Evolutionary conservation across 2,113 vertebrate species (phyloP), one percentile per base, ranked within the genome.

Genomic region (Anolis carolinensis): DNA sequence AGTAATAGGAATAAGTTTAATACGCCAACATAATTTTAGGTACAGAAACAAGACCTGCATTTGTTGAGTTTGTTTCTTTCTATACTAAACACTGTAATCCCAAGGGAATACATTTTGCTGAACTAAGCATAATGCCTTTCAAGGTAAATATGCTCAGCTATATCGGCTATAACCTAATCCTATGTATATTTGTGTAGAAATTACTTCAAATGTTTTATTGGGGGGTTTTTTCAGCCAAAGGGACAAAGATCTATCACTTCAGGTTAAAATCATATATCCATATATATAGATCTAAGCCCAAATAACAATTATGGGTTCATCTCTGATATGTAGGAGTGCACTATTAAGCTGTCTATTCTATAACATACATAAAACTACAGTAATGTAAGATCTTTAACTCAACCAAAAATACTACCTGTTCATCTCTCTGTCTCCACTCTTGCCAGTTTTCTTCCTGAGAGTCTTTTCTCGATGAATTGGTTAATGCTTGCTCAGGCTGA

Each of bases 371-470:
- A 72, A 23, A 62, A 7, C 52, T 16, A 32, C 8, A 8, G 11
- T 36, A 5, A 59, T 6, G 13, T 63, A 65, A 62, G 34, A 39
- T 65, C 25, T 62, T 44, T 2, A 68, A 27, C 8, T 7, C 1
- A 77, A 80, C 85, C 87, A 52, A 63, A 88, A 59, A 14, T 68
- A 83, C 87, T 94, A 99, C 98, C 97, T 98, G 98, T 34, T 98
- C 98, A 82, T 99, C 98, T 95, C 94, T 97, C 93, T 98, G 97
- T 92, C 97, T 98, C 98, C 98, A 98, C 80, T 98, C 97, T 91
- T 98, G 97, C 98, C 98, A 99, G 2, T 96, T 97, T 86, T 98
- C 97, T 92, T 97, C 93, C 23, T 95, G 95, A 52, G 91, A 88
- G 32, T 83, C 86, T 34, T 96, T 96, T 50, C 95, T 95, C 62